Conservation (phyloP, 2,888 invertebrate genomes). For the Malachius bipustulatus region DNA sequence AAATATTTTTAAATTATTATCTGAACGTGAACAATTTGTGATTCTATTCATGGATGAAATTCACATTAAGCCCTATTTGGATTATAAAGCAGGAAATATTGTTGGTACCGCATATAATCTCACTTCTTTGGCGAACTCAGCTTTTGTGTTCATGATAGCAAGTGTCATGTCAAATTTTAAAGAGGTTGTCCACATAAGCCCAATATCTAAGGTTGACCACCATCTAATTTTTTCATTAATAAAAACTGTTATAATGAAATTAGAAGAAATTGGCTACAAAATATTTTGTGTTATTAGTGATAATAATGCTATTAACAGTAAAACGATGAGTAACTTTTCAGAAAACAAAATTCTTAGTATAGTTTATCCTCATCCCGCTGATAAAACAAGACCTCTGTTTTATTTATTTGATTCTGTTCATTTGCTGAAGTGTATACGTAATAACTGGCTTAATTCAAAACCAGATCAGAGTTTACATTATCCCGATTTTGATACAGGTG, state of each 20-base stretch:
- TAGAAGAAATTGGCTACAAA: constrained; percentile 13
- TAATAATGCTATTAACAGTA: constrained; percentile 13
- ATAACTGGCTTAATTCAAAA: constrained; percentile 12
- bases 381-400: constrained; percentile 12
- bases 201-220: constrained; percentile 7
- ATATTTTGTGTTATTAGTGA: constrained; percentile 13
- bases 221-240: not conserved
- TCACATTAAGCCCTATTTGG: too few relatives aligned
- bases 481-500: constrained; percentile 6
- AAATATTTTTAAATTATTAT: too few relatives aligned
- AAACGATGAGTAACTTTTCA: constrained; percentile 14
- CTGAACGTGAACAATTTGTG: too few relatives aligned
- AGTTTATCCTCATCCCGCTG: constrained; percentile 13
- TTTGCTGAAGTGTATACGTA: constrained; percentile 13
- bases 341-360: constrained; percentile 10
- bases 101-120: not conserved
- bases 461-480: constrained; percentile 4
- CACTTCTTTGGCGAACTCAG: not conserved
- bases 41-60: too few relatives aligned
- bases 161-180: constrained; percentile 11
- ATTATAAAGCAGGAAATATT: constrained; percentile 3
- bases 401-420: constrained; percentile 13
- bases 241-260: constrained; percentile 5
- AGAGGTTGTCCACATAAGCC: constrained; percentile 11
- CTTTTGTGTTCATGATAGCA: constrained; percentile 7